These are phyloP conservation scores for Nebria ingens DNA, from an alignment of 1,140 invertebrate species.

Conservation along the genomic window DNA sequence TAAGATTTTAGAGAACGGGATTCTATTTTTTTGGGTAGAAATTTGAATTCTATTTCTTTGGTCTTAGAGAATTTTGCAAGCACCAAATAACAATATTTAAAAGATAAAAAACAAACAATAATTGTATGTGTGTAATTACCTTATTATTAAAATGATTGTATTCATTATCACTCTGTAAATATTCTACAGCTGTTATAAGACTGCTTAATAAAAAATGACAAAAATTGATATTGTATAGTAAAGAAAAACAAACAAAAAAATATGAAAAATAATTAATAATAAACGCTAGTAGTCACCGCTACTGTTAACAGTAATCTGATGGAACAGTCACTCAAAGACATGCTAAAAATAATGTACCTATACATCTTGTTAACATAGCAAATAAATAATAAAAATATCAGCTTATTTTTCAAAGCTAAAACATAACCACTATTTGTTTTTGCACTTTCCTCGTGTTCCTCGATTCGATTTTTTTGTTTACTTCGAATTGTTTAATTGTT, in stretches of 20 bases:
- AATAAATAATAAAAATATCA: conserved; percentile 10
- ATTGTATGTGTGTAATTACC: conserved; percentile 9
- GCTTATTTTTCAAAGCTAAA: conserved; percentile 9
- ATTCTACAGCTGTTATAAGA: conserved; percentile 9
- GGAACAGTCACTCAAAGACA: neutral
- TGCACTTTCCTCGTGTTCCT: neutral
- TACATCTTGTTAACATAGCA: conserved; percentile 9
- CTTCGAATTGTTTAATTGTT: neutral
- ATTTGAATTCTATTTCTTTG: neutral
- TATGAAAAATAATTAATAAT: no score
- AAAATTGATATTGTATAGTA: conserved; percentile 7
- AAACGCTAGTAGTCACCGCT: conserved; percentile 2
- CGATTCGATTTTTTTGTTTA: neutral
- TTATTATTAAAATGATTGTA: conserved; percentile 6
- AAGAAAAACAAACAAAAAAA: no score
- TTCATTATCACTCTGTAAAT: conserved; percentile 9
- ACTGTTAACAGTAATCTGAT: neutral
- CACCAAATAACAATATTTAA: conserved; percentile 9
- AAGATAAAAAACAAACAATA: no score
- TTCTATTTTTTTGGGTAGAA: neutral
- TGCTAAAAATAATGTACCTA: neutral
- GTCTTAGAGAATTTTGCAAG: conserved; percentile 8
- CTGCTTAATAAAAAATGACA: conserved; percentile 2
- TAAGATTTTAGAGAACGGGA: conserved; percentile 4
- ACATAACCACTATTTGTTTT: conserved; percentile 7